Conservation (phyloP, 2,888 invertebrate genomes). For the Athripsodes cinereus region DNA sequence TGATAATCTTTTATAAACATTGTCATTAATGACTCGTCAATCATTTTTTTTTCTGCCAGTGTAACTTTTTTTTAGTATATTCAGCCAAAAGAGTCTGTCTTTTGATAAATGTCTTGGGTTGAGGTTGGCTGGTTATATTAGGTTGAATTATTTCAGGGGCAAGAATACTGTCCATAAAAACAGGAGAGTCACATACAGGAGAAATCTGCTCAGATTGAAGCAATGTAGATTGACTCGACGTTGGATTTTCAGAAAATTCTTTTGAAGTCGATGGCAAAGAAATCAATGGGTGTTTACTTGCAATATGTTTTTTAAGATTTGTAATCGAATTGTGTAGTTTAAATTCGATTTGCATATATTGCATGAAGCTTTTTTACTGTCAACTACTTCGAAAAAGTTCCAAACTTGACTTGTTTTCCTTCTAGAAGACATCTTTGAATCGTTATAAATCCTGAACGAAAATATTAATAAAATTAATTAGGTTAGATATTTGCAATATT, state of each 20-base stretch:
- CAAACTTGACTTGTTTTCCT: background rate
- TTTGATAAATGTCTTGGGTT: background rate
- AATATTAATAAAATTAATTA: too few relatives aligned
- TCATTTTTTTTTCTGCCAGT: background rate
- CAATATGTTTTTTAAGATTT: background rate
- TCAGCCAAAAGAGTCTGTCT: slow-evolving; percentile 3
- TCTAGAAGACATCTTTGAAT: too few relatives aligned
- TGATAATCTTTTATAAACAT: slow-evolving; percentile 2
- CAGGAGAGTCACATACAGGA: background rate
- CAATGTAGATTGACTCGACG: background rate
- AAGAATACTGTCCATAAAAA: background rate
- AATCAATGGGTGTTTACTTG: too few relatives aligned
- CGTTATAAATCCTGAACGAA: too few relatives aligned
- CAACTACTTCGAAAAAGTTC: background rate
- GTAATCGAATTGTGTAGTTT: background rate
- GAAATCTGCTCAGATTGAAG: background rate
- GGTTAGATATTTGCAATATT: too few relatives aligned
- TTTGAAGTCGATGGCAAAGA: too few relatives aligned
- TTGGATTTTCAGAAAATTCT: background rate
- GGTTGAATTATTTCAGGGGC: background rate
- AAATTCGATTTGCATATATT: background rate
- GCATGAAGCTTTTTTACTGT: too few relatives aligned
- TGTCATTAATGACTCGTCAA: background rate
- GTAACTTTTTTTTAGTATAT: background rate
- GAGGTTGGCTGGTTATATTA: background rate